Base-by-base conservation (phyloP, 2,113 vertebrate species). In the Cheirogaleus medius region DNA sequence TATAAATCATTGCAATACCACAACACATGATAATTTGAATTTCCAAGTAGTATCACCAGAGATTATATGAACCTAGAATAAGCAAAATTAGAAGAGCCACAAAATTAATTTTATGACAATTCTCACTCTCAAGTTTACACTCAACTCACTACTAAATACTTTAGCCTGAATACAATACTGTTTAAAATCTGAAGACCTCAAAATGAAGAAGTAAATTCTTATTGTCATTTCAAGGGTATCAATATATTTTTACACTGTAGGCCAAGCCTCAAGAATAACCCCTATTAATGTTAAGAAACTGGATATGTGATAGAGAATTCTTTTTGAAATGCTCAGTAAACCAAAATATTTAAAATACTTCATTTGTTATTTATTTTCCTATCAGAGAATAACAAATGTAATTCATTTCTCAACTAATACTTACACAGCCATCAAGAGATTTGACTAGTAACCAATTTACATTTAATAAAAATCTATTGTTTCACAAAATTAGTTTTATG, bases 291-390 rank as follows among this genome's bases (percentile, higher is more conserved):
- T 83, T 73, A 58, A 91, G 13, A 85, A 95, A 27, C n/a, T 42
- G 17, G 29, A 80, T 56, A 34, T 12, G 49, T 32, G 39, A 83
- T 81, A 56, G 12, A 88, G 6, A 68, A 58, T 13, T 95, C 0
- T 49, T 90, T 94, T 39, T 81, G 32, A 97, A 91, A 77, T 91
- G 20, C 25, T 74, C 42, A 81, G 7, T n/a, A 93, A 93, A 89
- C 25, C 25, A 95, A 92, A 32, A 60, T n/a, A 52, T 29, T 3
- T 86, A 90, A 14, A 74, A 87, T 87, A 74, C 5, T 9, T 56
- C 10, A 49, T 87, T 96, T 15, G 81, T 90, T 74, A 71, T 52
- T 92, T 95, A 78, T 74, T 69, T 94, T 76, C 34, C 32, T 69
- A 80, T 52, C 3, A 44, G 66, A 60, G n/a, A 88, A 84, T 32